Evolutionary conservation across 2,113 vertebrate genomes (phyloP), one percentile per base, ranked within the genome.

Genomic region (Potamarius usumacintae): DNA sequence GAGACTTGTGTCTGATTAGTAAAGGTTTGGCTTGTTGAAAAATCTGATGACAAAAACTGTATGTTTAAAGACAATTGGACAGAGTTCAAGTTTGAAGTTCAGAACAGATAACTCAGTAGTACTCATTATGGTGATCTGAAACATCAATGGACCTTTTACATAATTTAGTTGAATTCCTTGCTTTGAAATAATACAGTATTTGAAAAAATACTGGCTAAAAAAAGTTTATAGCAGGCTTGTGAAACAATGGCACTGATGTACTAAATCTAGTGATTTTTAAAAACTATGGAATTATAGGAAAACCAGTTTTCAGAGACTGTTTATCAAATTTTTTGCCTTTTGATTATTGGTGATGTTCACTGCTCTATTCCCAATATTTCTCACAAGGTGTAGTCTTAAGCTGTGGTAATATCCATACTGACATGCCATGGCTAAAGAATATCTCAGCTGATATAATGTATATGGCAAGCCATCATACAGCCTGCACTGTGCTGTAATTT

Each of bases 401-500:
- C 30, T 18, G 2, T 82, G 30, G 11, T 48, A 74, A 58, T 58
- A n/a, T 48, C 22, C 69, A n/a, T 18, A 74, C 34, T 76, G 82
- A 84, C 53, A 76, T 72, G 18, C 67, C 22, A 17, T 72, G 27
- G 3, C 18, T 74, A 42, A 84, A 72, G 67, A 77, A 12, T 34
- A 81, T 62, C 30, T 62, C 34, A 25, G 79, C 5, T 62, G 79
- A 62, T 82, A 62, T 62, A 82, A 62, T 48, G 76, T n/a, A 63
- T 62, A 11, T 42, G 85, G 50, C 8, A 48, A 55, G 27, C 53
- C 52, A 65, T 34, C 50, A 53, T 72, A 42, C 25, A 69, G 82
- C 22, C 42, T 76, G 69, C 69, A 83, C 42, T 71, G 69, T 12
- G 8, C 67, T 87, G 86, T 87, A 83, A 87, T 87, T 83, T 83